Base-by-base conservation (phyloP, 2,797 vertebrate species). In the Schizopygopsis malacanthus region DNA sequence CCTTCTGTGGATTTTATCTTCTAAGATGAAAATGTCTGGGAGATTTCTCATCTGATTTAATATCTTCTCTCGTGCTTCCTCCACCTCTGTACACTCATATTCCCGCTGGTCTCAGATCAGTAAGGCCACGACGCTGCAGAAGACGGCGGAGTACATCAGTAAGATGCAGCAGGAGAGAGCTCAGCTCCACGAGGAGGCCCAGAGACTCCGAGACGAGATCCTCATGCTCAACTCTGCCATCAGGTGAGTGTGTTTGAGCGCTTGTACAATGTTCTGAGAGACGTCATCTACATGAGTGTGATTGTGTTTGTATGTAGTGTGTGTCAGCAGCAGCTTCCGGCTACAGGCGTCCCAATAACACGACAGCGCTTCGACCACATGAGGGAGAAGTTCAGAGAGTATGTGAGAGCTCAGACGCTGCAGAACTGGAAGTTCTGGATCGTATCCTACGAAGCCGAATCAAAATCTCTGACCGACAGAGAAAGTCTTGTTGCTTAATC, bases 391-490 rank as follows among this genome's bases (percentile, higher is more conserved):
- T 99, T 99, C 39, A 93, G 97, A 0, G 96, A 97, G 87, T 99
- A 99, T 0, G 97, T 99, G 75, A 94, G 94, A 41, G 93, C 93
- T 1, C 97, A 97, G 89, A 99, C 98, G 0, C 92, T 98, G 90
- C 97, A 97, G 86, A 98, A 99, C 94, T 99, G 98, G 98, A 99
- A 99, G 93, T 99, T 99, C 94, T 99, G 98, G 98, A 97, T 99
- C 0, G 98, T 99, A 99, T 99, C 98, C 96, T 97, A 37, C 5
- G 56, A 50, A 78, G 37, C 50, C 10, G 0, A 25, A 71, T 45
- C 8, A 20, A 54, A 13, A 39, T 25, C 28, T 4, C n/a, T 28
- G 59, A 63, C 0, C 4, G 12, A 25, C 5, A 2, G 4, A 28
- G n/a, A 25, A 63, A 63, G 52, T 22, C 54, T 56, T 22, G 3